Base-by-base conservation (phyloP, 1,140 invertebrate species). In the Drusus annulatus region DNA sequence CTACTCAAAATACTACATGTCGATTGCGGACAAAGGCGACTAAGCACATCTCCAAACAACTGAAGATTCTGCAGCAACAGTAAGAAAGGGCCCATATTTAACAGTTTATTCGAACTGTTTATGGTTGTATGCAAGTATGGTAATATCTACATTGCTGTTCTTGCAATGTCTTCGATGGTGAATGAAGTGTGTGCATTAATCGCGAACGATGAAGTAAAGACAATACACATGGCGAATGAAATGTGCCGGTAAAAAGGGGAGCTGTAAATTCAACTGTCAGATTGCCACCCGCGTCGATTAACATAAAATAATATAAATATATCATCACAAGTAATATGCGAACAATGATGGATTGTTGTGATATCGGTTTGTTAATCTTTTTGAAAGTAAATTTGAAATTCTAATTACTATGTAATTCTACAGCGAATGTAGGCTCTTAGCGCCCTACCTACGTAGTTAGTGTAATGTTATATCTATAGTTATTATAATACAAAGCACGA, bases 371-470 rank as follows among this genome's bases (percentile, higher is more conserved):
- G 75, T 58, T 63, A 58, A 21, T 76, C 58, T 76, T 58, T 78
- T 71, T 31, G 28, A 80, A 83, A 83, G 71, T 69, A 83, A 83
- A 80, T 52, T 76, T 76, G 76, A 78, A 83, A 80, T 76, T 73
- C 81, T 83, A 83, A 65, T 58, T 17, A 81, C 82, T 83, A 83
- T 79, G 62, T 79, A 69, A 69, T 71, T 79, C 82, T 83, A 83
- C 79, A 74, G 82, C 82, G 79, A 81, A 63, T 80, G 81, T 83
- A 78, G 79, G 76, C 81, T 45, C 36, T 80, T 74, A 83, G 58
- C 80, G 82, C 82, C 58, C 82, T 81, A 83, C 79, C 82, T 83
- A 83, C 77, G 31, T 78, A 68, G 75, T 83, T 80, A 76, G 69
- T 83, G 78, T 83, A 83, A 80, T 77, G 52, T 80, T 74, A 60